Evolutionary conservation across 1,140 invertebrate genomes (phyloP).

Genomic region (honey bee (Apis mellifera)): DNA sequence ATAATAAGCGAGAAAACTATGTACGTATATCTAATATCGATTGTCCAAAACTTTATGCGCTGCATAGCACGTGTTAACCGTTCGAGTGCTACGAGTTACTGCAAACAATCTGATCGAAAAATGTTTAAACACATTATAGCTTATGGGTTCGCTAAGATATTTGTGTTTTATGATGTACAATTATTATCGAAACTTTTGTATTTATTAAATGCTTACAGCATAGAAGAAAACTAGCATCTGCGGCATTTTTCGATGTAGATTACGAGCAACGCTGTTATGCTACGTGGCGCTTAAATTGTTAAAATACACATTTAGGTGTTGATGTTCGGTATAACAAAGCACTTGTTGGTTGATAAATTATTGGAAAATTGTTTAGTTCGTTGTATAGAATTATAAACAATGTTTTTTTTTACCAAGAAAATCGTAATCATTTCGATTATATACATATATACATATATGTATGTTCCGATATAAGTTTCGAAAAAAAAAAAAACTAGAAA

Average conservation of each 20-base stretch:
- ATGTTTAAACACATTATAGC: too few species aligned
- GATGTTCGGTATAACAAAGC: constrained; percentile 39
- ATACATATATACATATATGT: too few species aligned
- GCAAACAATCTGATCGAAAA: not conserved
- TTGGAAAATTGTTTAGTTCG: constrained; percentile 6
- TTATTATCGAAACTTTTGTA: not conserved
- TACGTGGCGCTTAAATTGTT: not conserved
- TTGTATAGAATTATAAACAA: not conserved
- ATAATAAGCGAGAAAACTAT: constrained; percentile 5
- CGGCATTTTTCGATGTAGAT: not conserved
- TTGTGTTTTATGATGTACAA: not conserved
- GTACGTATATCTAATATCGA: constrained; percentile 40
- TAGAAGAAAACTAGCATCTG: not conserved
- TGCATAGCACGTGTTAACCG: constrained; percentile 5
- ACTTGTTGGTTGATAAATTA: constrained; percentile 10
- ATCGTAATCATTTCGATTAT: not conserved
- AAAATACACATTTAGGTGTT: constrained; percentile 35
- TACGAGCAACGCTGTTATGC: not conserved
- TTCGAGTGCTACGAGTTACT: not conserved
- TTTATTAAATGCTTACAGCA: not conserved
- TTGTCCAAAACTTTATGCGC: constrained; percentile 19
- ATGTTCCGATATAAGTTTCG: not conserved
- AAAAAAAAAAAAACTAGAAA: not conserved
- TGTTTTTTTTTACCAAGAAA: not conserved
- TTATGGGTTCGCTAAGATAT: too few species aligned